phyloP scores from a whole-genome alignment of 1,140 invertebrate genomes.

The Euura saliciscinereae region DNA sequence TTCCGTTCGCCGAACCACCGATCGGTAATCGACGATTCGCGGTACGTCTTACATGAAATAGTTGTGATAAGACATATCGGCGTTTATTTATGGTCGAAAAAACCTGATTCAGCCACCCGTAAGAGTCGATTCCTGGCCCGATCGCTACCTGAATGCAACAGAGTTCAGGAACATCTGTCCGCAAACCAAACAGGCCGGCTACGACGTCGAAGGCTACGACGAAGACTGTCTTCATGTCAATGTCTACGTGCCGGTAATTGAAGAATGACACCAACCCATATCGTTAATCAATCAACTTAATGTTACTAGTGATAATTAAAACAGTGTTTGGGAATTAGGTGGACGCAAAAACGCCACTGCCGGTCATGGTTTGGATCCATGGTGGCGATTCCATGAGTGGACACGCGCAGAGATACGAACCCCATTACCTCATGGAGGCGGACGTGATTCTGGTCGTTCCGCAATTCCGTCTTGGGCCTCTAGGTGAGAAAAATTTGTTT shows the following conservation, averaged over 20 bases:
- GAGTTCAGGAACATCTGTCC: not conserved
- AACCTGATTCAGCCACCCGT: not conserved
- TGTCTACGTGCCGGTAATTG: not conserved
- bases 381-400: not conserved
- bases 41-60: not conserved
- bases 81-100: no score
- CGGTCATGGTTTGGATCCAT: not conserved
- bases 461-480: not conserved
- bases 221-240: not conserved
- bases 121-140: not conserved
- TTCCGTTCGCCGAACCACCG: not conserved
- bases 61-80: not conserved
- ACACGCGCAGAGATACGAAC: not conserved
- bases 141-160: not conserved
- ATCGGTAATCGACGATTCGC: not conserved
- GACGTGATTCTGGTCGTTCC: not conserved
- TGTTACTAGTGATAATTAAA: no score
- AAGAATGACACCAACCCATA: no score
- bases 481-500: not conserved
- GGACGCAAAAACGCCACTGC: not conserved
- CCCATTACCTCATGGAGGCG: not conserved
- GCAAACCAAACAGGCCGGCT: not conserved
- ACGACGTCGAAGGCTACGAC: not conserved
- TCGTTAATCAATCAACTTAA: no score
- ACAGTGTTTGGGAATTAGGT: no score